Evolutionary conservation across 2,888 invertebrate species (phyloP).

Genomic region (Leistus spinibarbis): DNA sequence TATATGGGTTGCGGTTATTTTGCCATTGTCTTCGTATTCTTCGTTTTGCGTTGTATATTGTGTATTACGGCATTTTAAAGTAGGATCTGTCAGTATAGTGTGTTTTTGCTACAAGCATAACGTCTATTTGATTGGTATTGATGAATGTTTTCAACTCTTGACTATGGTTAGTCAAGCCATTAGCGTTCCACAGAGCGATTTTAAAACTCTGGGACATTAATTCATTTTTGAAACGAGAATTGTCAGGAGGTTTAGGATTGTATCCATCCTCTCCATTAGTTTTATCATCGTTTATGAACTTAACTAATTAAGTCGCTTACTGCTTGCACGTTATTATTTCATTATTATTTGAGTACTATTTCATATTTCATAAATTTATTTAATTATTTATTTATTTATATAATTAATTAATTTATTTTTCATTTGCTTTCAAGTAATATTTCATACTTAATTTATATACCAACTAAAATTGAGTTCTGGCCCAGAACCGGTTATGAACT

Average conservation of each 20-base stretch:
- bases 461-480: too few species aligned
- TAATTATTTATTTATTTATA: too few species aligned
- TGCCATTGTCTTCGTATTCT: background rate
- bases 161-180: slow-evolving; percentile 30
- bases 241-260: slow-evolving; percentile 36
- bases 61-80: slow-evolving; percentile 31
- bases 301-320: too few species aligned
- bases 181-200: slow-evolving; percentile 40
- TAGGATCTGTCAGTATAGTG: slow-evolving; percentile 34
- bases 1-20: background rate
- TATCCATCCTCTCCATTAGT: slow-evolving; percentile 34
- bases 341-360: too few species aligned
- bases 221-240: slow-evolving; percentile 22
- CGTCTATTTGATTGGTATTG: slow-evolving; percentile 29
- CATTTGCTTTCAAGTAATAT: too few species aligned
- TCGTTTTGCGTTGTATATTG: slow-evolving; percentile 18
- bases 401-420: too few species aligned
- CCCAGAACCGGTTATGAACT: too few species aligned
- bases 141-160: slow-evolving; percentile 37
- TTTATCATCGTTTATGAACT: slow-evolving; percentile 26
- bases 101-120: slow-evolving; percentile 39
- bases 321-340: too few species aligned
- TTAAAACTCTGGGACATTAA: slow-evolving; percentile 19
- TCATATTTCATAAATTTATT: too few species aligned
- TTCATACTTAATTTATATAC: too few species aligned